These are phyloP conservation scores for Papilio polytes DNA, from an alignment of 1,140 invertebrate genomes.

Conservation along the genomic window DNA sequence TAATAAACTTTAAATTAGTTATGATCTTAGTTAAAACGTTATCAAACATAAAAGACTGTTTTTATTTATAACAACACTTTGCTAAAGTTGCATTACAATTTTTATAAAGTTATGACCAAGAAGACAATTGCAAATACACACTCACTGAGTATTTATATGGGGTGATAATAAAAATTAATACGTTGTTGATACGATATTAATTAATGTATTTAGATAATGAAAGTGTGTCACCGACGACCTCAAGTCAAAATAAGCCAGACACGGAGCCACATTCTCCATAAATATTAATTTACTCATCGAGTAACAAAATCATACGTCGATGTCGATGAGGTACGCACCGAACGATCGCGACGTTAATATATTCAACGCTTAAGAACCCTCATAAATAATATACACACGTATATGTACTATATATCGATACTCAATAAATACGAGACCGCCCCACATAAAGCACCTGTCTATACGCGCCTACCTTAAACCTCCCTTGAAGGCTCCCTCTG, in stretches of 20 bases:
- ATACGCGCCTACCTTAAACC: conserved; percentile 52
- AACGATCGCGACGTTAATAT: conserved; percentile 71
- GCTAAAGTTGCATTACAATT: too few relatives aligned
- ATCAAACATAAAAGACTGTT: too few relatives aligned
- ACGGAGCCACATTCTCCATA: conserved; percentile 44
- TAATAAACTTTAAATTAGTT: too few relatives aligned
- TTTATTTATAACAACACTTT: too few relatives aligned
- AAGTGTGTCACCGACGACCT: background rate
- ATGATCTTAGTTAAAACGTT: too few relatives aligned
- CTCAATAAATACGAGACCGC: conserved; percentile 61
- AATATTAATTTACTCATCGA: conserved; percentile 45
- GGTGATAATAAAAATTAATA: too few relatives aligned
- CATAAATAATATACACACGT: conserved; percentile 60
- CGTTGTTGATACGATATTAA: background rate
- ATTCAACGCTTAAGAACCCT: conserved; percentile 71
- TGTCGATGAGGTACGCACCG: conserved; percentile 44
- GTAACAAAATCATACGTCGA: conserved; percentile 58
- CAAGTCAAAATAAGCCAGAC: conserved; percentile 22
- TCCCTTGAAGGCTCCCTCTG: conserved; percentile 69
- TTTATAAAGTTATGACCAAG: too few relatives aligned
- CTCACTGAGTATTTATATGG: too few relatives aligned
- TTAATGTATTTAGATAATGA: background rate
- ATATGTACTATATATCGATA: conserved; percentile 59
- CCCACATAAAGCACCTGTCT: conserved; percentile 50
- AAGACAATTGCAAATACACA: background rate